Evolutionary conservation across 2,797 vertebrate species (phyloP).

Genomic region (Percopsis omiscomaycus): DNA sequence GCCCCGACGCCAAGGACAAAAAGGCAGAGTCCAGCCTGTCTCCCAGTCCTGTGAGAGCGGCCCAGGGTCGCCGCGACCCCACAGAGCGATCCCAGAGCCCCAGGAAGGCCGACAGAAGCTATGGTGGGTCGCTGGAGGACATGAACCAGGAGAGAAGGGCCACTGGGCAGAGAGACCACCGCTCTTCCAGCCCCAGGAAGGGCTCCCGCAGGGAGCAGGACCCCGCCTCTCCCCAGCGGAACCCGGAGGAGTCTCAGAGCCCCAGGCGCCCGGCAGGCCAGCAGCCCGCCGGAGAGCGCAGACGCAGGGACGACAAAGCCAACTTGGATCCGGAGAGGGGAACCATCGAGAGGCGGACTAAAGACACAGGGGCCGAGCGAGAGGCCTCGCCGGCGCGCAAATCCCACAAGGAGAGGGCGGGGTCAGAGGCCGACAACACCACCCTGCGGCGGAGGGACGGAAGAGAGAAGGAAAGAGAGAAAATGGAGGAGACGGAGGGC

Average conservation of each 20-base stretch:
- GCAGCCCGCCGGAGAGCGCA: constrained; percentile 49
- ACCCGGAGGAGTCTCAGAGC: constrained; percentile 63
- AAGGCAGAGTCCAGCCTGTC: constrained; percentile 55
- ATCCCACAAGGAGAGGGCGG: constrained; percentile 57
- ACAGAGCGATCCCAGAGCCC: constrained; percentile 58
- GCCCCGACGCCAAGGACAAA: constrained; percentile 60
- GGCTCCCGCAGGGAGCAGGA: constrained; percentile 65
- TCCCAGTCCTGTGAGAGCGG: constrained; percentile 71
- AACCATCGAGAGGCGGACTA: constrained; percentile 57
- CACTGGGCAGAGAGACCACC: constrained; percentile 48
- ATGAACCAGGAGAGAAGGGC: constrained; percentile 45
- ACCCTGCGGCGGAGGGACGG: constrained; percentile 35
- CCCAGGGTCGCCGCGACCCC: constrained; percentile 39
- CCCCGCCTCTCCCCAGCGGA: constrained; percentile 27
- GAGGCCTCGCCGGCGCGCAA: constrained; percentile 28
- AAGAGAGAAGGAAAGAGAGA: constrained; percentile 51
- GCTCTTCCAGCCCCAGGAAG: constrained; percentile 81
- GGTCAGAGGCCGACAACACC: constrained; percentile 54
- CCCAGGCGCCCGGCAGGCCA: constrained; percentile 58
- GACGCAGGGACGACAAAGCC: constrained; percentile 59
- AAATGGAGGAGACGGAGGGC: constrained; percentile 59
- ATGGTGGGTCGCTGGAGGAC: constrained; percentile 61
- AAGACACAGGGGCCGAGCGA: constrained; percentile 62
- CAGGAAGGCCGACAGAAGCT: constrained; percentile 47
- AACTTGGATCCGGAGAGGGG: constrained; percentile 66